Evolutionary conservation across 1,140 invertebrate genomes (phyloP).

Genomic region (Sycophila sp.): DNA sequence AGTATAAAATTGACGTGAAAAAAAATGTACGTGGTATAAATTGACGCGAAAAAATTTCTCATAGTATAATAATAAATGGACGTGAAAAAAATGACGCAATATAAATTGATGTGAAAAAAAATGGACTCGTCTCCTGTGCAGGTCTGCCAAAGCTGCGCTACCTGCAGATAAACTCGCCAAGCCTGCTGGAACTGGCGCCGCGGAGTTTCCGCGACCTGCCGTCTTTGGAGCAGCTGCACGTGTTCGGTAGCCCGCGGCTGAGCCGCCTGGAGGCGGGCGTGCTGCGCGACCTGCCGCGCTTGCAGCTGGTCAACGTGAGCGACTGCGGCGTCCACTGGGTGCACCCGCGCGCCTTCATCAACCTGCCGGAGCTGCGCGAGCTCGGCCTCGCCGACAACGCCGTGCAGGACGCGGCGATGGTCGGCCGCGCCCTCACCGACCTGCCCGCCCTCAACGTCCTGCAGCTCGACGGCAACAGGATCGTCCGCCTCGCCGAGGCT

Average conservation of each 20-base stretch:
- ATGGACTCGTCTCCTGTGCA: constrained; percentile 45
- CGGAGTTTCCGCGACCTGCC: constrained; percentile 78
- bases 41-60: no score
- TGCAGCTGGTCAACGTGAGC: constrained; percentile 80
- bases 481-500: constrained; percentile 77
- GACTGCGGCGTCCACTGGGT: constrained; percentile 82
- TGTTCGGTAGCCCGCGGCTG: constrained; percentile 75
- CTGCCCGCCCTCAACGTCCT: constrained; percentile 76
- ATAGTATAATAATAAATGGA: no score
- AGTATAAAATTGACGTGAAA: no score
- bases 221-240: constrained; percentile 78
- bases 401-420: constrained; percentile 79
- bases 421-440: constrained; percentile 80
- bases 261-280: constrained; percentile 76
- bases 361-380: constrained; percentile 77
- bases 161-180: constrained; percentile 73
- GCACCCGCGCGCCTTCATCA: constrained; percentile 78
- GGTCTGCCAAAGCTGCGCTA: constrained; percentile 73
- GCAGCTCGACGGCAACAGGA: constrained; percentile 76
- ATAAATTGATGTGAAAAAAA: no score
- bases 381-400: constrained; percentile 77
- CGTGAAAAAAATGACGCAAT: no score
- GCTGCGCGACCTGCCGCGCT: constrained; percentile 77
- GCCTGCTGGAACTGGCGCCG: constrained; percentile 75
- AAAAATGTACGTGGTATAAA: no score